Conservation (phyloP, 1,140 invertebrate genomes). For the Drosophila eugracilis region DNA sequence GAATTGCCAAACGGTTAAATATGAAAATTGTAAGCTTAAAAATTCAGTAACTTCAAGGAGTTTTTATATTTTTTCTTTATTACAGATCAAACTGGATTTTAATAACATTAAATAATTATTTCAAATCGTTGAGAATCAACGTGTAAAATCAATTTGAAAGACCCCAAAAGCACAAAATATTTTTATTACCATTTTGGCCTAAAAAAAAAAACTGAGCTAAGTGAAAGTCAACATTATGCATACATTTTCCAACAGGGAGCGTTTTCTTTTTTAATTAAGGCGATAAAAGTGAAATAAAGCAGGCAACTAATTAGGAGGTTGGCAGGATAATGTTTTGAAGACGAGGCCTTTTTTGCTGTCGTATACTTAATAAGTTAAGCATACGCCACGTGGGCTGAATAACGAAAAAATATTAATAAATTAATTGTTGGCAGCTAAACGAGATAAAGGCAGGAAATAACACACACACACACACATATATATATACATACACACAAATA, state of each 20-base stretch:
- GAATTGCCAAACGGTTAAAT: slow-evolving; percentile 30
- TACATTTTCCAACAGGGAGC: not conserved
- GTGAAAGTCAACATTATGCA: not conserved
- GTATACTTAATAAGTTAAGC: slow-evolving; percentile 42
- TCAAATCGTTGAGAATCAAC: too few species aligned
- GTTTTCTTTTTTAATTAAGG: slow-evolving; percentile 27
- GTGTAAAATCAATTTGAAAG: too few species aligned
- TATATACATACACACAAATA: not conserved
- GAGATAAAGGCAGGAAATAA: slow-evolving; percentile 12
- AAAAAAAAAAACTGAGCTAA: too few species aligned
- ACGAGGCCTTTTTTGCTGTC: slow-evolving; percentile 15
- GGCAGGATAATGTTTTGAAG: slow-evolving; percentile 20
- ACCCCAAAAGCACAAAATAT: too few species aligned
- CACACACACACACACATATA: slow-evolving; percentile 15
- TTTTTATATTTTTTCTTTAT: slow-evolving; percentile 21
- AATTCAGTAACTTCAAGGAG: slow-evolving; percentile 2
- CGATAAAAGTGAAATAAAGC: not conserved
- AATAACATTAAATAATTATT: too few species aligned
- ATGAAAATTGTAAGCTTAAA: slow-evolving; percentile 18
- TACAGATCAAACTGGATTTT: too few species aligned
- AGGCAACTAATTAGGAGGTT: slow-evolving; percentile 40
- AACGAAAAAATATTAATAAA: slow-evolving; percentile 67
- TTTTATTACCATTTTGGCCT: not conserved
- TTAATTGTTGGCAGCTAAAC: slow-evolving; percentile 66
- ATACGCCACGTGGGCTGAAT: slow-evolving; percentile 42